Base-by-base conservation (phyloP, 2,113 vertebrate genomes). In the Corvus moneduloides region DNA sequence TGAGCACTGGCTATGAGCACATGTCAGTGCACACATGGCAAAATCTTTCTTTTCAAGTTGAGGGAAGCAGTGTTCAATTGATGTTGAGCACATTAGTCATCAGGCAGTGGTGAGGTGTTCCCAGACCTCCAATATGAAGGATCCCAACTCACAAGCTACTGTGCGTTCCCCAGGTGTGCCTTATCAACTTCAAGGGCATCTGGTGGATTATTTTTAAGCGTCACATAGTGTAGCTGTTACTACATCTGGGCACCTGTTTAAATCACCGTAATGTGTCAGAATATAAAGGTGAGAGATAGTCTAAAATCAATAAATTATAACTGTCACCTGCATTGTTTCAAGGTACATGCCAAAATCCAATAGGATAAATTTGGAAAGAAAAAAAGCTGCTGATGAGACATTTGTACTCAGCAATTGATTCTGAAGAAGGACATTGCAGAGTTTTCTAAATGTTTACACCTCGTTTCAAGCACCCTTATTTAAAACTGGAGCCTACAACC, bases 221-320 rank as follows among this genome's bases (percentile, higher is more conserved):
- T 69, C 35, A 13, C 0, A 0, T 41, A 69, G 27, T 13, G 33
- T 74, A 59, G 51, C 54, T 80, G 39, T 79, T 72, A 10, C 39
- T 92, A 39, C 41, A 18, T 24, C 17, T 87, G 51, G 35, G 73
- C 75, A 76, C 49, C n/a, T 27, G 49, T 89, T 87, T 79, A 88
- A 76, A 66, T 73, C n/a, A 6, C 46, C 0, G 0, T 73, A 69
- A 39, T 11, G 1, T 19, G 28, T 51, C 1, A 1, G 18, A 55
- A 62, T 80, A n/a, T 28, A 51, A 84, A 87, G 43, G 62, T 1
- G 5, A 94, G 69, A 78, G 44, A 48, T 0, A 71, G 77, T 73
- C 37, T 44, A 30, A 95, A 94, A 90, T 93, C 71, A 93, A 32
- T 76, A 83, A 62, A 77, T 80, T 80, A 13, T 19, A 85, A 48